phyloP scores from a whole-genome alignment of 2,113 vertebrate species.

The Myrmecobius fasciatus region DNA sequence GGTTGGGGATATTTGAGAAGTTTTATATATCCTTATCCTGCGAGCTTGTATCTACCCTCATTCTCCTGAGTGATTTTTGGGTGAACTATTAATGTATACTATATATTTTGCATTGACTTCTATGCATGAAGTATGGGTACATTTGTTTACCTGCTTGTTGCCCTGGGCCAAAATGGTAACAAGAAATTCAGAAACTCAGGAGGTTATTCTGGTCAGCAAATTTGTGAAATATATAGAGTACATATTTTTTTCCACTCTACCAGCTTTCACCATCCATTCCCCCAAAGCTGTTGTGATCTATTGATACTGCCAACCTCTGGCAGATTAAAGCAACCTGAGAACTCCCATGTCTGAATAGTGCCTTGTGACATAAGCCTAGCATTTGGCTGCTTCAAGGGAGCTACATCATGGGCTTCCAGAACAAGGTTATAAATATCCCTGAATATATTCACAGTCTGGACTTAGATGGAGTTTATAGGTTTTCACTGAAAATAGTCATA shows the following conservation, averaged over 20 bases:
- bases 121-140: background rate
- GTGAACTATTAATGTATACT: no score
- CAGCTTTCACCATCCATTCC: background rate
- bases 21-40: background rate
- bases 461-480: background rate
- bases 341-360: accelerated
- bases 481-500: background rate
- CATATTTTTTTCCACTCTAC: background rate
- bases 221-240: background rate
- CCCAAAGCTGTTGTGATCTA: background rate
- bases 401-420: background rate
- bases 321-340: background rate
- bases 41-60: background rate
- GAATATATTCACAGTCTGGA: background rate
- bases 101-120: background rate
- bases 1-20: background rate
- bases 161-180: background rate
- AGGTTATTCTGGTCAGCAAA: background rate
- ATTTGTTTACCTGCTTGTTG: background rate
- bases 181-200: background rate
- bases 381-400: background rate
- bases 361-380: accelerated
- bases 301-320: no score
- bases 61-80: background rate
- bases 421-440: background rate